Evolutionary conservation across 2,888 invertebrate species (phyloP).

Genomic region (Mamestra brassicae): DNA sequence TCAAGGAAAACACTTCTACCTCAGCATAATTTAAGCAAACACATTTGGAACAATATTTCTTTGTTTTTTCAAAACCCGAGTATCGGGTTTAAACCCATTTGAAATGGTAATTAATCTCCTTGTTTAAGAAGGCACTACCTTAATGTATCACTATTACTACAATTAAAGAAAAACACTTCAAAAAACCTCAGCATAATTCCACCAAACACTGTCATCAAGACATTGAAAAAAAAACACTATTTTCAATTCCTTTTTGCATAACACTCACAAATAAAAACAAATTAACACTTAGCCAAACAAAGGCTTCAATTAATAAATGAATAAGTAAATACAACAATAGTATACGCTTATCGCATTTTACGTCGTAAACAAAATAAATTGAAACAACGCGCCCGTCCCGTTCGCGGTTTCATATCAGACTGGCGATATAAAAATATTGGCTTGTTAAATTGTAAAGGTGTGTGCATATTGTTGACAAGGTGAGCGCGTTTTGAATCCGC

Average conservation of each 20-base stretch:
- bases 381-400: background rate
- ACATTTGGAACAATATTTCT: too few relatives aligned
- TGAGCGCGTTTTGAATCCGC: background rate
- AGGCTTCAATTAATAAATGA: background rate
- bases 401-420: conserved; percentile 15
- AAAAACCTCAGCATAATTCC: conserved; percentile 2
- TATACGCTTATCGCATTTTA: background rate
- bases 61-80: too few relatives aligned
- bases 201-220: background rate
- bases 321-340: conserved; percentile 1
- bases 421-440: conserved; percentile 15
- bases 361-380: background rate
- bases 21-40: too few relatives aligned
- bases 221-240: background rate
- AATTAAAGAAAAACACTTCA: conserved; percentile 1
- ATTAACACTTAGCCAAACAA: background rate
- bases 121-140: too few relatives aligned
- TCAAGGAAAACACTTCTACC: too few relatives aligned
- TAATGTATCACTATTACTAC: background rate
- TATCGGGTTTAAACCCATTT: too few relatives aligned
- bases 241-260: background rate
- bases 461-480: conserved; percentile 15
- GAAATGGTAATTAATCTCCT: too few relatives aligned
- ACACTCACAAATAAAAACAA: background rate
- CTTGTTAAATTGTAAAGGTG: conserved; percentile 20